Evolutionary conservation across 2,888 invertebrate species (phyloP).

Genomic region (Chouioia cunea): DNA sequence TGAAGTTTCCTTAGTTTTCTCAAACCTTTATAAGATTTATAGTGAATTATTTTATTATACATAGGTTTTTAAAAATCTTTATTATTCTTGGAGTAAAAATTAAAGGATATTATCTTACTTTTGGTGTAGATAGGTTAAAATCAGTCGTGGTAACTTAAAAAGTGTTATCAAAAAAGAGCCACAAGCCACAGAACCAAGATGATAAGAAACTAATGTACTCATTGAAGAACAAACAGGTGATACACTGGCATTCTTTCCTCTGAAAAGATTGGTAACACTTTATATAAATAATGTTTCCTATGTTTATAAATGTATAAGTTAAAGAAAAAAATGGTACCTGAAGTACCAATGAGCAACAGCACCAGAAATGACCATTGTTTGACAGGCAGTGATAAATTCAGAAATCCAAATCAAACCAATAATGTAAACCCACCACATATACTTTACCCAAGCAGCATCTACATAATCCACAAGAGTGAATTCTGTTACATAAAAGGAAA

Average conservation of each 20-base stretch:
- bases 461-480: conserved; percentile 79
- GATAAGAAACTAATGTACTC: conserved; percentile 85
- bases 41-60: no score
- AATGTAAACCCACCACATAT: conserved; percentile 93
- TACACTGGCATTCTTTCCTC: conserved; percentile 76
- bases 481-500: conserved; percentile 64
- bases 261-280: conserved; percentile 55
- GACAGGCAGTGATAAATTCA: conserved; percentile 94
- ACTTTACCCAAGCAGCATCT: conserved; percentile 84
- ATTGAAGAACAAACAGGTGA: conserved; percentile 80
- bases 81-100: not conserved
- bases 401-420: conserved; percentile 90
- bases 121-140: conserved; percentile 89
- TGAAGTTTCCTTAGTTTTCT: conserved; percentile 78
- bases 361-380: conserved; percentile 93
- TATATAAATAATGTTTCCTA: conserved; percentile 3
- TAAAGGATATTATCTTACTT: conserved; percentile 75
- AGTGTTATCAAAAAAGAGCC: conserved; percentile 94
- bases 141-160: conserved; percentile 90
- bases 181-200: conserved; percentile 94
- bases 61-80: not conserved
- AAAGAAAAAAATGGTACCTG: conserved; percentile 70
- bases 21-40: conserved; percentile 70
- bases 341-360: conserved; percentile 97
- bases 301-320: conserved; percentile 23